Evolutionary conservation across 2,888 invertebrate genomes (phyloP).

Genomic region (Notocelia uddmanniana): DNA sequence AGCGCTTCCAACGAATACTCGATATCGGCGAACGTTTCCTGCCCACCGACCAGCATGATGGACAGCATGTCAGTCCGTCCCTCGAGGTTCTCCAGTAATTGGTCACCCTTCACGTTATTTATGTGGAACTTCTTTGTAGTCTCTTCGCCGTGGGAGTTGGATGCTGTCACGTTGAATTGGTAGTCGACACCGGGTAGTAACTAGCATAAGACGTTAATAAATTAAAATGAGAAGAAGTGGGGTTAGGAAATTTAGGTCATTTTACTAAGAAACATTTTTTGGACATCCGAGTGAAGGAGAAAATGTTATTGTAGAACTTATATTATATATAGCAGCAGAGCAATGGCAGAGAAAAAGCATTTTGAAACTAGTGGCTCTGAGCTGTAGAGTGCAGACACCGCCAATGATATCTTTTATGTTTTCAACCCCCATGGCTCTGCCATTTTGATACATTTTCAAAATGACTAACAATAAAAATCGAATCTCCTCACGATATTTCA

Average conservation of each 20-base stretch:
- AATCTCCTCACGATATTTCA: too few relatives aligned
- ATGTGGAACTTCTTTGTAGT: conserved; percentile 61
- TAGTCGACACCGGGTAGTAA: conserved; percentile 66
- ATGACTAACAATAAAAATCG: too few relatives aligned
- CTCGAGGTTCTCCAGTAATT: conserved; percentile 59
- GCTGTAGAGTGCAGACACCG: too few relatives aligned
- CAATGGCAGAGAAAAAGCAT: too few relatives aligned
- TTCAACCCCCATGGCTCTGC: too few relatives aligned
- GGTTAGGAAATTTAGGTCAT: background rate
- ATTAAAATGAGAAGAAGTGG: background rate
- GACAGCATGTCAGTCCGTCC: conserved; percentile 65
- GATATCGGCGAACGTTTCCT: conserved; percentile 60
- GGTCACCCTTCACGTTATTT: conserved; percentile 63
- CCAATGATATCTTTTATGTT: too few relatives aligned
- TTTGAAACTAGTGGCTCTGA: too few relatives aligned
- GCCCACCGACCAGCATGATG: conserved; percentile 63
- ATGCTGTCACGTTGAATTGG: conserved; percentile 63
- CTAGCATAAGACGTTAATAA: conserved; percentile 52
- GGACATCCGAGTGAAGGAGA: too few relatives aligned
- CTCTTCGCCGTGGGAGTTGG: conserved; percentile 46
- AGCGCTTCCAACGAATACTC: conserved; percentile 63
- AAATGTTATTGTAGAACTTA: too few relatives aligned
- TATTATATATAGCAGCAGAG: too few relatives aligned
- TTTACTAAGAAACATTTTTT: too few relatives aligned
- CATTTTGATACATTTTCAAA: too few relatives aligned